Evolutionary conservation across 2,113 vertebrate species (phyloP), one percentile per base, ranked within the genome.

Genomic region (Caracal caracal): DNA sequence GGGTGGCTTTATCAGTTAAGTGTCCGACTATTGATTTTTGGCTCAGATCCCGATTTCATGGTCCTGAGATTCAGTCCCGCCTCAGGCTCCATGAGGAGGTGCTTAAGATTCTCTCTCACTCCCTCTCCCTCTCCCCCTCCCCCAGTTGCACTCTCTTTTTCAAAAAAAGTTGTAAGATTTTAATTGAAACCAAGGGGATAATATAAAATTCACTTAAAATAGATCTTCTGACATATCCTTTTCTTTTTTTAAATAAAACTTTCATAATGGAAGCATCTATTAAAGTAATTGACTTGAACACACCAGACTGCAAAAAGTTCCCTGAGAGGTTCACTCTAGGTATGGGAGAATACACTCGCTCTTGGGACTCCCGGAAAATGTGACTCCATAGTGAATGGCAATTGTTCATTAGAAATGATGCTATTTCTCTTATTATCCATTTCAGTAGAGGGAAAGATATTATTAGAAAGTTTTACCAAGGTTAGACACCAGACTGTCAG

Each of bases 341-440:
- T 22, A 33, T 8, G 17, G 71, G 9, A 59, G 28, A 83, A 80
- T 6, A 49, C 1, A 43, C 6, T 33, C 16, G 37, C 1, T 80
- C 43, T 76, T 13, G 56, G 43, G 56, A 79, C 9, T 20, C 40
- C 20, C 19, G 17, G 43, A 93, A 87, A 86, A 88, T 51, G 3
- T 17, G 71, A 33, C 33, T 93, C 33, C 66, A 22, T 20, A 40
- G 15, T 73, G 85, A 91, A 30, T 88, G 59, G 8, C 40, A 63
- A 61, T 53, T 80, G 9, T 83, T 94, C 65, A 90, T 92, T 94
- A 93, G 35, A 92, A 93, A 81, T 71, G 8, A 75, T 70, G 1
- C 56, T 63, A 65, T 91, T 94, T 88, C 61, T 92, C 37, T 93
- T 81, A 86, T 35, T 83, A 43, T 26, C 33, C 40, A 96, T 73